These are phyloP conservation scores for Typhlichthys eigenmanni DNA, from an alignment of 2,797 vertebrate genomes.

Conservation along the genomic window DNA sequence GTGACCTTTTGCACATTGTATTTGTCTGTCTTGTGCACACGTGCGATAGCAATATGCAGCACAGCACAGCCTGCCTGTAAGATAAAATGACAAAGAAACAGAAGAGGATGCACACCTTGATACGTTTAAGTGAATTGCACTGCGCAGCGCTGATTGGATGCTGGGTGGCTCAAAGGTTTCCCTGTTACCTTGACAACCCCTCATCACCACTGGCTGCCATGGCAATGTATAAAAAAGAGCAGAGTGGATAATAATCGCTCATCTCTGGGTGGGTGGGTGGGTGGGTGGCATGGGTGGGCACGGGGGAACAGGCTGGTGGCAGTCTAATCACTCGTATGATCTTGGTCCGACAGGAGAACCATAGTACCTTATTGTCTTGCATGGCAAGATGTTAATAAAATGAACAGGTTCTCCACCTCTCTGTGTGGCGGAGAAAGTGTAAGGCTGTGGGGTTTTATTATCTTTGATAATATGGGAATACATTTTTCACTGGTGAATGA, in stretches of 20 bases:
- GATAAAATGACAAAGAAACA: too few relatives aligned
- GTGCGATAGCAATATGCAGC: background rate
- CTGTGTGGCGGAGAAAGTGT: too few relatives aligned
- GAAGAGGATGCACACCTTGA: too few relatives aligned
- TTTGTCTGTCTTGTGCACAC: background rate
- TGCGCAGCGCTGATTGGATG: slow-evolving; percentile 24
- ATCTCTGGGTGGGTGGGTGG: slow-evolving; percentile 2
- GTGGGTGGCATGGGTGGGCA: background rate
- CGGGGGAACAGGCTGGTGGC: background rate
- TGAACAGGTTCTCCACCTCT: too few relatives aligned
- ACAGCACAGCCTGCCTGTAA: background rate
- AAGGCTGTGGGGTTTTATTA: too few relatives aligned
- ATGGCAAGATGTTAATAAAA: too few relatives aligned
- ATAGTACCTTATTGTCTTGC: too few relatives aligned
- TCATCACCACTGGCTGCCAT: slow-evolving; percentile 53
- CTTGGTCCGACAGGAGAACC: background rate
- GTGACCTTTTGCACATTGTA: too few relatives aligned
- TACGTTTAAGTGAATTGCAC: background rate
- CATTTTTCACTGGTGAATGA: too few relatives aligned
- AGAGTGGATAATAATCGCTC: slow-evolving; percentile 28
- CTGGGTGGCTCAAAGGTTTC: slow-evolving; percentile 37
- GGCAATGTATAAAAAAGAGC: slow-evolving; percentile 58
- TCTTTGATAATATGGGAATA: too few relatives aligned
- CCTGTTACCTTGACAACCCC: slow-evolving; percentile 64
- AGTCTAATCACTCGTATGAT: background rate